Evolutionary conservation across 1,140 invertebrate species (phyloP).

Genomic region (Drosophila leontia): DNA sequence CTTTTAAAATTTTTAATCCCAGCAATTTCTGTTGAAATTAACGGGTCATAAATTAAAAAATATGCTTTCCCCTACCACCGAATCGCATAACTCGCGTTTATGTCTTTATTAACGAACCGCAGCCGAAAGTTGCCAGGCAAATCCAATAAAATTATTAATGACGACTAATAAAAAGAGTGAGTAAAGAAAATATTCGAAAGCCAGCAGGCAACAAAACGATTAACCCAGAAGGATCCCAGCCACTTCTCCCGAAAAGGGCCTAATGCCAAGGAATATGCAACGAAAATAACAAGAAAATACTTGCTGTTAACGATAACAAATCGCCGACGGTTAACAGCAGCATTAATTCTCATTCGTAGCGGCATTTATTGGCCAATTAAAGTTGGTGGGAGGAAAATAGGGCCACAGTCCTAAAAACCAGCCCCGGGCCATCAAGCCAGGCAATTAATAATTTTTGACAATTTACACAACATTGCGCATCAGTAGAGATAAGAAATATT

Average conservation of each 20-base stretch:
- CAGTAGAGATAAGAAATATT: slow-evolving; percentile 33
- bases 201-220: slow-evolving; percentile 73
- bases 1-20: slow-evolving; percentile 8
- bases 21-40: background rate
- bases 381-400: slow-evolving; percentile 24
- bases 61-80: slow-evolving; percentile 6
- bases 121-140: slow-evolving; percentile 38
- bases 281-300: slow-evolving; percentile 41
- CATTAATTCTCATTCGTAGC: slow-evolving; percentile 78
- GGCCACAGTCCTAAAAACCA: slow-evolving; percentile 11
- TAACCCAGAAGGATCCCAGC: slow-evolving; percentile 58
- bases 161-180: slow-evolving; percentile 61
- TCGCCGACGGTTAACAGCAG: slow-evolving; percentile 75
- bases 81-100: slow-evolving; percentile 47
- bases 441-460: slow-evolving; percentile 84
- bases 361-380: slow-evolving; percentile 81
- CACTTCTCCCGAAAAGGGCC: slow-evolving; percentile 10
- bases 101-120: slow-evolving; percentile 77
- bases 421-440: slow-evolving; percentile 31
- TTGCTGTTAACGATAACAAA: slow-evolving; percentile 79
- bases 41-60: slow-evolving; percentile 25
- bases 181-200: slow-evolving; percentile 37
- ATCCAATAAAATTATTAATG: slow-evolving; percentile 80
- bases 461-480: slow-evolving; percentile 78
- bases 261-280: slow-evolving; percentile 51